A percentile compares a stretch with the other conserved stretches of the same genome.
phyloP scores from a whole-genome alignment of 64 coral and sea anemone genomes.

The Montipora sp. region DNA sequence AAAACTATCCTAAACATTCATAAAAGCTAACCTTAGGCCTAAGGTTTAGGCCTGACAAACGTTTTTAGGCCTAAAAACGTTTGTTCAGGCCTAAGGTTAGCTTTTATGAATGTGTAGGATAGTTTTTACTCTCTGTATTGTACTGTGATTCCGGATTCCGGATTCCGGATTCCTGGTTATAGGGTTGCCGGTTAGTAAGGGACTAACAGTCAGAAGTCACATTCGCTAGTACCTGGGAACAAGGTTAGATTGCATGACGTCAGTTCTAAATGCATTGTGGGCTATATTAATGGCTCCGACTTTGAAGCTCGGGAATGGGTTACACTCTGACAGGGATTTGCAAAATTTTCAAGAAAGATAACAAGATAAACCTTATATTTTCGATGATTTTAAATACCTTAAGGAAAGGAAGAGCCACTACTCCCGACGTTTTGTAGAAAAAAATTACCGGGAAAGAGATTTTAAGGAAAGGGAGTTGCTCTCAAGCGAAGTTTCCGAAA shows the following conservation, averaged over 20 bases:
- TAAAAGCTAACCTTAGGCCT: no score
- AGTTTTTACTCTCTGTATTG: no score
- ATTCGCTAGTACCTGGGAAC: neutral
- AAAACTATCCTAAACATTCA: no score
- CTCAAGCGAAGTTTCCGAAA: slow-evolving; percentile 38
- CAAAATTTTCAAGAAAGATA: slow-evolving; percentile 3
- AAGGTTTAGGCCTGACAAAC: no score
- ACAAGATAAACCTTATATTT: neutral
- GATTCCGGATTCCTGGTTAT: no score
- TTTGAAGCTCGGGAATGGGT: slow-evolving; percentile 7
- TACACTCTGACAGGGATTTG: neutral
- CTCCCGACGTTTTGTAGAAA: neutral
- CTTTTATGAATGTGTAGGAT: no score
- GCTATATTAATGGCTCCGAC: slow-evolving; percentile 91
- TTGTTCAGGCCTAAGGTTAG: no score
- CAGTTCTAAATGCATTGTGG: slow-evolving; percentile 96
- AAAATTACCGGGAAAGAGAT: neutral
- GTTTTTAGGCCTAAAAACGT: no score
- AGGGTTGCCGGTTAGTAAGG: no score
- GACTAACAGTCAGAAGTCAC: no score
- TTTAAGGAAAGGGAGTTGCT: slow-evolving; percentile 13
- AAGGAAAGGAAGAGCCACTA: neutral
- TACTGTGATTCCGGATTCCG: no score
- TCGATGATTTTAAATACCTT: neutral
- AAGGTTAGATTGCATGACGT: slow-evolving; percentile 61